Percentiles rank a stretch among this genome's conserved stretches.
Conservation (phyloP, 1,140 invertebrate genomes). For the Bombus cullumanus region DNA sequence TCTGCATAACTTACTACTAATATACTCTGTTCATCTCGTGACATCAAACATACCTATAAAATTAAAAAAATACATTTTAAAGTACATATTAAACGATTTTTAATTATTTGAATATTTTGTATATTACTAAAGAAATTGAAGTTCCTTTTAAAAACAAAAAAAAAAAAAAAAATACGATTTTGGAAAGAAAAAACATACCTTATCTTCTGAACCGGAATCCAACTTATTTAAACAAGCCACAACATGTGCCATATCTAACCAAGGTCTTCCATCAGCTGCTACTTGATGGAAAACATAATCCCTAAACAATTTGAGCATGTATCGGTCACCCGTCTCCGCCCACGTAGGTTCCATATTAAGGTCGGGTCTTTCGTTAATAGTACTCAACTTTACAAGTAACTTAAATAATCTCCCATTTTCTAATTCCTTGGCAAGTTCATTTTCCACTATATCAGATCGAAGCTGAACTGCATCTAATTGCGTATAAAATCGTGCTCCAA, state of each 20-base stretch:
- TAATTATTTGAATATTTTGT: neutral
- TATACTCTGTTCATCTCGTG: conserved; percentile 97
- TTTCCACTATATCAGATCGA: conserved; percentile 93
- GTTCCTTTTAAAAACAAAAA: neutral
- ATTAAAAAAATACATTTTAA: conserved; percentile 4
- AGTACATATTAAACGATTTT: conserved; percentile 4
- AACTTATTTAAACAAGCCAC: conserved; percentile 97
- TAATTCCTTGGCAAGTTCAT: conserved; percentile 95
- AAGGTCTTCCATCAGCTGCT: conserved; percentile 95
- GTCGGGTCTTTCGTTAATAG: conserved; percentile 97
- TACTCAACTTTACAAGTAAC: conserved; percentile 94
- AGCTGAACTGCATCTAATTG: conserved; percentile 95
- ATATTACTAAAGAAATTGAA: neutral
- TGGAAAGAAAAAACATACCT: conserved; percentile 83
- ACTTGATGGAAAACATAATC: conserved; percentile 99
- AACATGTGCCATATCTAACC: conserved; percentile 98
- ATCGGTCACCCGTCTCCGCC: conserved; percentile 98
- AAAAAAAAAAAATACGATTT: neutral
- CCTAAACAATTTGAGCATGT: conserved; percentile 98
- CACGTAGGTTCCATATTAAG: conserved; percentile 96
- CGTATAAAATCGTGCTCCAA: conserved; percentile 97
- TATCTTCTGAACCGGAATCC: conserved; percentile 93
- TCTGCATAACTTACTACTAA: conserved; percentile 97
- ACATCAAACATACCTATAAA: conserved; percentile 95
- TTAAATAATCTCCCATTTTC: conserved; percentile 97